Base-by-base conservation (phyloP, 2,888 invertebrate genomes). In the Scaptomyza polygonia region DNA sequence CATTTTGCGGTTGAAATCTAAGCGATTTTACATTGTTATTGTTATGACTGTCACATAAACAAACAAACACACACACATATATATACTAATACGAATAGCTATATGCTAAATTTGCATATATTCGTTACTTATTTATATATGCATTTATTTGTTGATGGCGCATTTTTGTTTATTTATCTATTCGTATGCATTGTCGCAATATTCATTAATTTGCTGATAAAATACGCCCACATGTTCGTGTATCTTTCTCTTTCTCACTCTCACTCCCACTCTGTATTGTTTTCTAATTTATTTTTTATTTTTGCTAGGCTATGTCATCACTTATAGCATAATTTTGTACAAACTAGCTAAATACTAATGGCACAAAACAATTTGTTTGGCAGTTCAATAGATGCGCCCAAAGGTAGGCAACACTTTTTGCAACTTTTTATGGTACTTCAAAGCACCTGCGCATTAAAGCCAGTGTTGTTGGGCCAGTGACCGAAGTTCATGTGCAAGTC, bases 1-100 rank as follows among this genome's bases (percentile, higher is more conserved):
- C 67, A 70, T 67, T 77, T 79, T 83, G 88, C 77, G 83, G 77
- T 74, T 88, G 66, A 82, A 88, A 86, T 88, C 88, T 82, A 86
- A 84, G 88, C 88, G 88, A 86, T 88, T 84, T 88, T 88, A 82
- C 88, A 86, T 86, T 84, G 88, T 86, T 88, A 88, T 84, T 88
- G 86, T 88, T 86, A 82, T 82, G 79, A 82, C 83, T 82, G 75
- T 47, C 61, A 48, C 30, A 55, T 29, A 43, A 32, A 45, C 42
- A 42, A 47, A 42, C 16, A 44, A 40, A 36, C 18, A 42, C 18
- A 25, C 2, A 36, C 40, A 42, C 18, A 25, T 32, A 61, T 18
- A 49, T 34, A 53, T 2, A 56, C 27, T 30, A 2, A 21, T 34
- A 14, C 25, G 2, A 2, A 29, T 42, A 12, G 25, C 25, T 21